phyloP scores from a whole-genome alignment of 2,888 invertebrate species.

The Poecilobothrus nobilitatus region DNA sequence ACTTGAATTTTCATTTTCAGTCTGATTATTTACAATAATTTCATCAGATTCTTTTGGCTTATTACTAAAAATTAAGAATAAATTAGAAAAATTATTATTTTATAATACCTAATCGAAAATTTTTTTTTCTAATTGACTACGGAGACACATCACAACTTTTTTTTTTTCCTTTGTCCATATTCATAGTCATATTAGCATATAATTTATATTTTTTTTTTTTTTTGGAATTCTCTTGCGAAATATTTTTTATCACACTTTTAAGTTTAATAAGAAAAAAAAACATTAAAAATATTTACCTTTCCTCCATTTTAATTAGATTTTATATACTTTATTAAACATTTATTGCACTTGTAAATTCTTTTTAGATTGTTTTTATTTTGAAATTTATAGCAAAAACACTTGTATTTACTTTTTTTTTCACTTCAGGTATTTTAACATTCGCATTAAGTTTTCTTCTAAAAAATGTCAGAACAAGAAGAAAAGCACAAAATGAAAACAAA shows the following conservation, averaged over 20 bases:
- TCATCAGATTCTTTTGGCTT: background rate
- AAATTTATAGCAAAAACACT: background rate
- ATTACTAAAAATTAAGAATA: background rate
- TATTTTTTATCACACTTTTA: background rate
- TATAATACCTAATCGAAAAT: no score
- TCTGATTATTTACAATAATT: background rate
- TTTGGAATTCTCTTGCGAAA: background rate
- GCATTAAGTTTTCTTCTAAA: conserved; percentile 1
- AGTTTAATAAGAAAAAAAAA: background rate
- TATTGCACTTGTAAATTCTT: background rate
- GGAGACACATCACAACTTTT: background rate
- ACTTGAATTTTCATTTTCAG: background rate
- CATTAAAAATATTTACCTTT: background rate
- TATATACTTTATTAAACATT: background rate
- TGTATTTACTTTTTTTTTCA: conserved; percentile 1
- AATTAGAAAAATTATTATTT: background rate
- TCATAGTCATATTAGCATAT: background rate
- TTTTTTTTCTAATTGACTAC: background rate
- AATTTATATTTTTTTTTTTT: background rate
- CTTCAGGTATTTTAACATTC: conserved; percentile 4
- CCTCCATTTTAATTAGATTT: background rate
- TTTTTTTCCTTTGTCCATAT: conserved; percentile 1
- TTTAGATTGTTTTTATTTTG: background rate
- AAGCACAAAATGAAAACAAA: background rate
- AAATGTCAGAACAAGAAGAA: background rate